These are phyloP conservation scores for Oreochromis niloticus DNA, from an alignment of 2,113 vertebrate genomes.

Conservation along the genomic window DNA sequence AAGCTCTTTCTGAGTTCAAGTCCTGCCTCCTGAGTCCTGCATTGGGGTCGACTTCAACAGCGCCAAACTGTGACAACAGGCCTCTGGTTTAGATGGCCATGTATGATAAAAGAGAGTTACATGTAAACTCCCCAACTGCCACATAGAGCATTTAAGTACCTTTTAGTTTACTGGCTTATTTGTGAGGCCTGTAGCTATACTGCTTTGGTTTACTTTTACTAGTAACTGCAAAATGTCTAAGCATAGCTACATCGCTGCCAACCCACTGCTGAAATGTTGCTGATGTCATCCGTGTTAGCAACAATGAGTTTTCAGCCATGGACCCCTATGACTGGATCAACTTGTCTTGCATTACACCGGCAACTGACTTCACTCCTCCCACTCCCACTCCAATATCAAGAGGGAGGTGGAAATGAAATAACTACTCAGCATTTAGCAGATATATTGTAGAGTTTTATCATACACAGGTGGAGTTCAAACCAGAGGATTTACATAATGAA, in stretches of 20 bases:
- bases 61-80: background rate
- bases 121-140: background rate
- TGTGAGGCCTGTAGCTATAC: background rate
- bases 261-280: background rate
- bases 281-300: background rate
- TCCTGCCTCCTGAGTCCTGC: background rate
- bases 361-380: background rate
- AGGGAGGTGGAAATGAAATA: background rate
- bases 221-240: background rate
- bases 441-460: background rate
- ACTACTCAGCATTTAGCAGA: background rate
- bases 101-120: background rate
- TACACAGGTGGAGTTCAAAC: background rate
- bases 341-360: background rate
- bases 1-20: background rate
- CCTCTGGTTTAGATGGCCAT: background rate
- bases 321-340: background rate
- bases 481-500: background rate
- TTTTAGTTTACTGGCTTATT: background rate
- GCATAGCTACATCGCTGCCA: background rate
- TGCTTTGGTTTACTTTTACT: background rate
- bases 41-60: background rate
- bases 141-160: background rate
- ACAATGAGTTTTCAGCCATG: background rate
- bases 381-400: background rate